A percentile compares a stretch with the other conserved stretches of the same genome.
These are phyloP conservation scores for Himalopsyche anomala DNA, from an alignment of 2,888 invertebrate species.

Conservation along the genomic window DNA sequence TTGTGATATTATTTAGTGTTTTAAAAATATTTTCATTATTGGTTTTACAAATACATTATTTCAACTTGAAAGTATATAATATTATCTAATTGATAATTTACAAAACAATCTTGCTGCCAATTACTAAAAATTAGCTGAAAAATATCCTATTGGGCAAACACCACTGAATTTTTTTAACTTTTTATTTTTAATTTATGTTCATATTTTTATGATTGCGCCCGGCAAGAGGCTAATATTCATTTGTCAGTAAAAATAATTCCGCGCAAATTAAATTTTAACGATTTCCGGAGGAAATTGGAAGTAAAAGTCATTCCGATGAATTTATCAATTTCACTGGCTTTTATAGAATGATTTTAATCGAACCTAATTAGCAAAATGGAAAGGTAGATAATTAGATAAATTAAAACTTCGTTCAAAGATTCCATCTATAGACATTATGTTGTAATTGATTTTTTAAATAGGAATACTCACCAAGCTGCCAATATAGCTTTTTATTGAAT, in stretches of 20 bases:
- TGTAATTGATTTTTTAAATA: conserved; percentile 17
- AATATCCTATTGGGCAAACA: too few species aligned
- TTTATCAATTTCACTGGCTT: conserved; percentile 27
- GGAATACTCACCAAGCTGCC: background rate
- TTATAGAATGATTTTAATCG: background rate
- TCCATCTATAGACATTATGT: conserved; percentile 5
- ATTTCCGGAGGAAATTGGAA: conserved; percentile 27
- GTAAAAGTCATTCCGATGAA: conserved; percentile 29
- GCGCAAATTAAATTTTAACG: conserved; percentile 28
- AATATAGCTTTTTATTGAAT: too few species aligned
- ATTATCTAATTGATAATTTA: too few species aligned
- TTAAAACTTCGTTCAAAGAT: background rate
- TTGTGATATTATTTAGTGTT: too few species aligned
- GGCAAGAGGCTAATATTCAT: conserved; percentile 34
- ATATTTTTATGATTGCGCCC: background rate
- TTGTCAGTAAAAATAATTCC: conserved; percentile 39
- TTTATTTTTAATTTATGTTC: background rate
- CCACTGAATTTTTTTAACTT: too few species aligned
- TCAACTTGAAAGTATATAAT: too few species aligned
- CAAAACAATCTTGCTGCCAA: too few species aligned
- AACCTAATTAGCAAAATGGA: conserved; percentile 28
- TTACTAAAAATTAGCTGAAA: too few species aligned
- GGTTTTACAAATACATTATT: too few species aligned
- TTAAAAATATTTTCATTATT: too few species aligned
- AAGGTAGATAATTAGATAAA: conserved; percentile 3